Evolutionary conservation across 2,113 vertebrate genomes (phyloP), one percentile per base, ranked within the genome.

Genomic region (Monopterus albus): DNA sequence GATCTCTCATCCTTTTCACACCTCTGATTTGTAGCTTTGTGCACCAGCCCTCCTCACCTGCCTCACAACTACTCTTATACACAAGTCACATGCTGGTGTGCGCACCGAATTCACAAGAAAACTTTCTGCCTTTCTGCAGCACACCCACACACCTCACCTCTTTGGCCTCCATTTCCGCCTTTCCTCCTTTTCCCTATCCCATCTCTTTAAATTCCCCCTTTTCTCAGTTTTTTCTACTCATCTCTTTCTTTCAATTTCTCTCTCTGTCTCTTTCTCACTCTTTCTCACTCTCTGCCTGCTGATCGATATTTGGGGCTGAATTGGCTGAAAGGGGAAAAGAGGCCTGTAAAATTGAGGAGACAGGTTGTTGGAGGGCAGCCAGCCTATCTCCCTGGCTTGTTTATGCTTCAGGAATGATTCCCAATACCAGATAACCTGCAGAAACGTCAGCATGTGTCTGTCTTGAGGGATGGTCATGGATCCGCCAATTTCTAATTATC

Each of bases 361-460:
- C 87, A 88, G 82, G 73, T 80, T 49, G 78, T 71, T 91, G 91
- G 91, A 89, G 75, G 49, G 64, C 67, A 46, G 85, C 91, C 91
- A 91, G 82, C 82, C 82, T 76, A 82, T 87, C 86, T 89, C 81
- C 75, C 78, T 65, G 86, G 75, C 89, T 90, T 90, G 90, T 91
- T 91, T 91, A 90, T 90, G 90, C 90, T 88, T 82, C 86, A 85
- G 85, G 89, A 90, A 89, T 88, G 90, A 88, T 91, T 90, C 87
- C 88, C 83, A 60, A 91, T 89, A 91, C 68, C 84, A 88, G 88
- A 89, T 85, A 88, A 88, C 82, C 90, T 87, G 87, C 78, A 85
- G 82, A 75, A 78, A 68, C 81, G 86, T 89, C 89, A 89, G 89
- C 86, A 89, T 90, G 85, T 89, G 89, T 90, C 87, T 59, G 78